These are phyloP conservation scores for Heterohyrax brucei DNA, from an alignment of 2,797 vertebrate species.

Conservation along the genomic window DNA sequence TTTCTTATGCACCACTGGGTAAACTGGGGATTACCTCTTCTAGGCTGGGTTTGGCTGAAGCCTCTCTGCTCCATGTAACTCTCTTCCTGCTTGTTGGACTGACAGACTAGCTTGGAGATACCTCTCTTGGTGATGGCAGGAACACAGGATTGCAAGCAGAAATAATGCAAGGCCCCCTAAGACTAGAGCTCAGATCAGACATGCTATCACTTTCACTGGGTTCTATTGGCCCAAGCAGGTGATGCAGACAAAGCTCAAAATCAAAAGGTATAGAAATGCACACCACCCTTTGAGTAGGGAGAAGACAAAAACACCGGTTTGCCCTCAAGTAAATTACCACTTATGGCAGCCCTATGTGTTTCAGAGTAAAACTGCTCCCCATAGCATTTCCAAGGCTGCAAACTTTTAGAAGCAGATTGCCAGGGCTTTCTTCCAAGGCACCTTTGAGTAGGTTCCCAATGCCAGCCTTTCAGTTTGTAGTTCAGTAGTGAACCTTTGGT, in stretches of 20 bases:
- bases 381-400: not conserved
- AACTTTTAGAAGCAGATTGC: not conserved
- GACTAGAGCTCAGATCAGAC: not conserved
- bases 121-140: not conserved
- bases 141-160: not conserved
- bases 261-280: not conserved
- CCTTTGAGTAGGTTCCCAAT: not conserved
- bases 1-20: not conserved
- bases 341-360: not conserved
- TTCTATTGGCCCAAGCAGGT: not conserved
- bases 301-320: too few relatives aligned
- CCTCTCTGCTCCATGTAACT: not conserved
- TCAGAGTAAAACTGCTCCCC: not conserved
- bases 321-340: too few relatives aligned
- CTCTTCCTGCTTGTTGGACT: not conserved
- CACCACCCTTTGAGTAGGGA: not conserved
- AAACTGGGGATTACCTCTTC: not conserved
- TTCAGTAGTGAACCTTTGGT: not conserved
- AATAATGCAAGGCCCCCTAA: not conserved
- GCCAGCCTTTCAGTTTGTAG: not conserved
- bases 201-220: not conserved
- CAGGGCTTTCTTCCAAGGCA: not conserved
- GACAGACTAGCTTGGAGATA: constrained; percentile 1
- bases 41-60: not conserved
- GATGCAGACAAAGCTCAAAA: not conserved